Evolutionary conservation across 1,140 invertebrate species (phyloP).

Genomic region (Eupristina koningsbergeri): DNA sequence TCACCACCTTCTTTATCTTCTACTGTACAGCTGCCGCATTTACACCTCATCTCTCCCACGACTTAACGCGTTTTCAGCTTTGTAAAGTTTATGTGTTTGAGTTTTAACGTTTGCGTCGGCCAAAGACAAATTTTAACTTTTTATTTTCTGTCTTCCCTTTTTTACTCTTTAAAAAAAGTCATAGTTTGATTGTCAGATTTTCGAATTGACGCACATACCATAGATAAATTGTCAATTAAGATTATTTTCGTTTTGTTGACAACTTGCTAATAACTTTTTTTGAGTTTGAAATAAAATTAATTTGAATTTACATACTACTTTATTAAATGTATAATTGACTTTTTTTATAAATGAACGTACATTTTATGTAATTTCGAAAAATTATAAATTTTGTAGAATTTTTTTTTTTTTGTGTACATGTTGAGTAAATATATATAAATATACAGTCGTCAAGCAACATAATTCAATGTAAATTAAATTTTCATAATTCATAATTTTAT

Average conservation of each 20-base stretch:
- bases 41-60: slow-evolving; percentile 62
- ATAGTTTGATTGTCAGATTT: slow-evolving; percentile 26
- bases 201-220: not conserved
- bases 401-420: no score
- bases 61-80: slow-evolving; percentile 54
- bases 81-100: not conserved
- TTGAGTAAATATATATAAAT: no score
- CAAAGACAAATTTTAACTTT: not conserved
- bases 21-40: slow-evolving; percentile 54
- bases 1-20: slow-evolving; percentile 58
- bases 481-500: no score
- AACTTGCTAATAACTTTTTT: no score
- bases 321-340: not conserved
- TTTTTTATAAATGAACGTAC: not conserved
- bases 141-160: slow-evolving; percentile 6
- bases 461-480: not conserved
- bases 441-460: no score
- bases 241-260: not conserved
- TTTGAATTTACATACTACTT: not conserved
- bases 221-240: no score
- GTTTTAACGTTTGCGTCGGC: not conserved
- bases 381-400: no score
- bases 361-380: not conserved
- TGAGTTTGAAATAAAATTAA: not conserved
- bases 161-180: not conserved